A percentile compares a stretch with the other conserved stretches of the same genome.
These are phyloP conservation scores for Hemicordylus capensis DNA, from an alignment of 2,113 vertebrate species.

Conservation along the genomic window DNA sequence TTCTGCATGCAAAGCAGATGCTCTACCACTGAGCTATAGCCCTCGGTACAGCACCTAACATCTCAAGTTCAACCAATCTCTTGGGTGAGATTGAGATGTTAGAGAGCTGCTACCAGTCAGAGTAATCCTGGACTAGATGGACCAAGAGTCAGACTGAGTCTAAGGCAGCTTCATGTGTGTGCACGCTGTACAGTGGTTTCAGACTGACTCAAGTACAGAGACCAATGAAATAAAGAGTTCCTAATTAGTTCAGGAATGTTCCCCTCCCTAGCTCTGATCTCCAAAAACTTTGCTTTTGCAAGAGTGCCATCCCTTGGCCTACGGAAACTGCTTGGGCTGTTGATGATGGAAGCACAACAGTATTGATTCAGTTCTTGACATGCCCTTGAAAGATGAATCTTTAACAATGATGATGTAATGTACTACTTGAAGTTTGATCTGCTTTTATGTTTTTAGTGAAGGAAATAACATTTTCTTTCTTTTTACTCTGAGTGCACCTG, in stretches of 20 bases:
- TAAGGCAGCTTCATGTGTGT: neutral
- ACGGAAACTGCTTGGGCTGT: neutral
- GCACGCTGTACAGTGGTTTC: too few species aligned
- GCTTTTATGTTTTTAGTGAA: neutral
- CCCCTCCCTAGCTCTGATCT: accelerated
- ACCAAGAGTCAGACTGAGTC: neutral
- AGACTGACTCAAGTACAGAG: neutral
- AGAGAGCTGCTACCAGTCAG: neutral
- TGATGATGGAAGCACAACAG: neutral
- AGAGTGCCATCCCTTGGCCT: neutral
- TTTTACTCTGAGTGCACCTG: neutral
- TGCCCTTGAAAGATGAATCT: accelerated
- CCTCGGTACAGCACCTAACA: neutral
- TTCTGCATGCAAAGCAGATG: too few species aligned
- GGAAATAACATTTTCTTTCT: neutral
- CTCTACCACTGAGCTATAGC: too few species aligned
- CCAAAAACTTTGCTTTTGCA: neutral
- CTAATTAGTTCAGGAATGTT: accelerated
- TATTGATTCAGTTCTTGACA: neutral
- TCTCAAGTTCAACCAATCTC: neutral
- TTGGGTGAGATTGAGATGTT: too few species aligned
- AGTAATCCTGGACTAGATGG: neutral
- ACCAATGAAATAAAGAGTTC: neutral
- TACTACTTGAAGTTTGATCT: accelerated
- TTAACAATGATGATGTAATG: neutral